These are phyloP conservation scores for Grallaria varia DNA, from an alignment of 2,113 vertebrate genomes.

Conservation along the genomic window DNA sequence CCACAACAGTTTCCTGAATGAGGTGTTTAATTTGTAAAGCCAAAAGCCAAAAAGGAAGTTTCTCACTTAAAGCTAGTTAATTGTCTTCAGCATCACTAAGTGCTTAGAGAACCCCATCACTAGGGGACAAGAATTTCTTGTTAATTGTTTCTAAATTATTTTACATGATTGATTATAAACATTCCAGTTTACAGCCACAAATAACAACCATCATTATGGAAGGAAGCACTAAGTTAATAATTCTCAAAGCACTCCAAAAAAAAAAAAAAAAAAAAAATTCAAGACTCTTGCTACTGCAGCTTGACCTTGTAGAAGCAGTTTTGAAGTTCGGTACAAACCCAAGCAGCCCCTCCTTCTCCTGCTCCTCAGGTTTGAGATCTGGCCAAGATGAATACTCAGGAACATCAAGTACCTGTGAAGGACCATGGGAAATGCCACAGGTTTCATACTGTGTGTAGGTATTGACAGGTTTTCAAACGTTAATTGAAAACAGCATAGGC, in stretches of 20 bases:
- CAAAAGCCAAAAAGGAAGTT: not conserved
- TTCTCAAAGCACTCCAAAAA: not conserved
- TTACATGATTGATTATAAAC: not conserved
- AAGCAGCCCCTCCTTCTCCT: not conserved
- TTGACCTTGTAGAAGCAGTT: not conserved
- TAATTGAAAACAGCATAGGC: not conserved
- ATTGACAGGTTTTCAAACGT: not conserved
- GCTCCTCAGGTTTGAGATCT: not conserved
- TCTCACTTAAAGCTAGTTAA: not conserved
- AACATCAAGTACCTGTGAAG: not conserved
- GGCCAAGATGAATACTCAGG: not conserved
- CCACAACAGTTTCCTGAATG: not conserved
- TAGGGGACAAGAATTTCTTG: not conserved
- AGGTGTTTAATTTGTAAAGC: not conserved
- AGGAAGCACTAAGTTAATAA: not conserved
- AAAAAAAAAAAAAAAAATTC: not conserved
- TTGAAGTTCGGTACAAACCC: not conserved
- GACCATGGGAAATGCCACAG: not conserved
- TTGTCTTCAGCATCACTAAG: not conserved
- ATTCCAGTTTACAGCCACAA: not conserved
- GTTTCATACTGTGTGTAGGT: not conserved
- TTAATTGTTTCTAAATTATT: not conserved
- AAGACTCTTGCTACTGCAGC: not conserved
- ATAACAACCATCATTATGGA: not conserved
- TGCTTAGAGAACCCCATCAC: not conserved